These are phyloP conservation scores for Cynaeus angustus DNA, from an alignment of 2,888 invertebrate genomes.

Conservation along the genomic window DNA sequence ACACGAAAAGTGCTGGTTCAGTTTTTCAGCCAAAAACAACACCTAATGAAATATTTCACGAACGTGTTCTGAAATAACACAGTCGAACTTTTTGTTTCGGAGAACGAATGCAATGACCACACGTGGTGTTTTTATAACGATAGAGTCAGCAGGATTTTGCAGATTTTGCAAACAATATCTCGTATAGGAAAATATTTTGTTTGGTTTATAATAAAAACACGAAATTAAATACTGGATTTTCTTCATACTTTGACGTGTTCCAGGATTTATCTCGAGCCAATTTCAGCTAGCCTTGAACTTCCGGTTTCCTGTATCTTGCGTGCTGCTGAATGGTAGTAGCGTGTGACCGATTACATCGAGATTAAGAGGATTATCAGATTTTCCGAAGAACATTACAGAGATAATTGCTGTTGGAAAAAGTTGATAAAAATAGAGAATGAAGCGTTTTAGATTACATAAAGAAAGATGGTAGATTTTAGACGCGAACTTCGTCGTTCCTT, in stretches of 20 bases:
- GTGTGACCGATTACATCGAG: constrained; percentile 31
- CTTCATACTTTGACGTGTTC: background rate
- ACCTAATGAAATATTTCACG: constrained; percentile 34
- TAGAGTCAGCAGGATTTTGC: too few relatives aligned
- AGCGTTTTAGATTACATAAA: too few relatives aligned
- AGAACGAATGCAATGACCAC: background rate
- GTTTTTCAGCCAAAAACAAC: constrained; percentile 19
- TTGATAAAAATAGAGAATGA: constrained; percentile 5
- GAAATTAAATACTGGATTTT: too few relatives aligned
- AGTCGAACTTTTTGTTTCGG: background rate
- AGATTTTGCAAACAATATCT: too few relatives aligned
- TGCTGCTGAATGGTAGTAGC: constrained; percentile 17
- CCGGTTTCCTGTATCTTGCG: constrained; percentile 30
- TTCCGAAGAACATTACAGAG: constrained; percentile 1
- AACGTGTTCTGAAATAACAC: constrained; percentile 25
- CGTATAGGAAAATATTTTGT: too few relatives aligned
- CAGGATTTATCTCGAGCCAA: constrained; percentile 7
- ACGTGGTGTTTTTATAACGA: too few relatives aligned
- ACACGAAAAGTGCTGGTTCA: constrained; percentile 16
- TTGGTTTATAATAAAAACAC: too few relatives aligned
- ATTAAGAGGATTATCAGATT: constrained; percentile 33
- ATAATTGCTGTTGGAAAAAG: constrained; percentile 29
- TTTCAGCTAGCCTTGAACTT: constrained; percentile 25
- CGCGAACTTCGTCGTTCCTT: constrained; percentile 4
- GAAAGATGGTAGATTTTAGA: constrained; percentile 8